Evolutionary conservation across 2,113 vertebrate genomes (phyloP).

Genomic region (Ascaphus truei): DNA sequence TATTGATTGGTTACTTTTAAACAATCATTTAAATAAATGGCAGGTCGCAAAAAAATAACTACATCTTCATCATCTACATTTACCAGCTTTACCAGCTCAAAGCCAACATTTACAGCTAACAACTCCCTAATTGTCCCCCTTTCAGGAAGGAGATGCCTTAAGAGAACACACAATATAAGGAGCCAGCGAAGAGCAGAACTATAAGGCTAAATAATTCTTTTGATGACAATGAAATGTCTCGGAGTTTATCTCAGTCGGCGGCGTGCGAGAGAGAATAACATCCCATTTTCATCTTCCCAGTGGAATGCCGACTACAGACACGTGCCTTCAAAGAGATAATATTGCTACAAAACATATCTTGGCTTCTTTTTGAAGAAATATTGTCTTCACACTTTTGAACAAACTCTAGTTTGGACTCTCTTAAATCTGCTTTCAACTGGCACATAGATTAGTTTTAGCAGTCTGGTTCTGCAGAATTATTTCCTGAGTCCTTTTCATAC

Average conservation of each 20-base stretch:
- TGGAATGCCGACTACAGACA: not conserved
- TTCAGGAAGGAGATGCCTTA: not conserved
- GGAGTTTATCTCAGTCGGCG: constrained; percentile 27
- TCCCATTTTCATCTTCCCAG: not conserved
- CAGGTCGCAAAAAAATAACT: no score
- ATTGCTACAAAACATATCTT: not conserved
- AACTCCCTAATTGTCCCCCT: not conserved
- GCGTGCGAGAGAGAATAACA: constrained; percentile 26
- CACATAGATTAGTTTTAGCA: constrained; percentile 40
- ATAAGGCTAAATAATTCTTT: not conserved
- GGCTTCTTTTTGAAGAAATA: constrained; percentile 33
- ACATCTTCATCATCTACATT: no score
- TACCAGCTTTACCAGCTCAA: not conserved
- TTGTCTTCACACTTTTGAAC: constrained; percentile 31
- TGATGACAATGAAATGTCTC: constrained; percentile 14
- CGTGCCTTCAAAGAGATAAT: constrained; percentile 21
- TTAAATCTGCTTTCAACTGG: constrained; percentile 37
- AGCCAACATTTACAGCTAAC: not conserved
- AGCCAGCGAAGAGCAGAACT: not conserved
- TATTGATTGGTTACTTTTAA: no score
- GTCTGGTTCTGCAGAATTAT: constrained; percentile 36
- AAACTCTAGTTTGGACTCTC: constrained; percentile 29
- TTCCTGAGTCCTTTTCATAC: constrained; percentile 20
- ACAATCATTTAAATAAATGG: no score
- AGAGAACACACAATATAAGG: not conserved